These are phyloP conservation scores for Rallus limicola DNA, from an alignment of 2,113 vertebrate species.

Conservation along the genomic window DNA sequence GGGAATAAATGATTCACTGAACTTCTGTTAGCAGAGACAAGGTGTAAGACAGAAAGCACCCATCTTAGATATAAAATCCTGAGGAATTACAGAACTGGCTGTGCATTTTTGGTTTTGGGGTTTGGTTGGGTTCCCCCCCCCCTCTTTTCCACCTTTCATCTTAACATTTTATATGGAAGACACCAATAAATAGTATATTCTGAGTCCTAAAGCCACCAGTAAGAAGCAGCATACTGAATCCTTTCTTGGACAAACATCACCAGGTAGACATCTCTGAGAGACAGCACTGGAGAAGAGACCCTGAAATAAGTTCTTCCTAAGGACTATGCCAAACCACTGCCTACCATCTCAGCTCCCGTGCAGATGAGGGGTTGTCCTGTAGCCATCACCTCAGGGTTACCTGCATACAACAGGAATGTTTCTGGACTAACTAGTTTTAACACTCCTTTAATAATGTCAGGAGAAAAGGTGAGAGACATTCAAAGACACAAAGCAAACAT, in stretches of 20 bases:
- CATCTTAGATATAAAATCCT: conserved; percentile 23
- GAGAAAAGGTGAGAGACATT: neutral
- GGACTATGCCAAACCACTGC: neutral
- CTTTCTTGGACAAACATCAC: neutral
- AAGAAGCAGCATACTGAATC: neutral
- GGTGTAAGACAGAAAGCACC: conserved; percentile 31
- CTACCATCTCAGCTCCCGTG: neutral
- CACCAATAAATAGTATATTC: neutral
- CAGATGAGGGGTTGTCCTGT: neutral
- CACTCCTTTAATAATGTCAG: neutral
- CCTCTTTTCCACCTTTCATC: neutral
- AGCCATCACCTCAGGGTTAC: neutral
- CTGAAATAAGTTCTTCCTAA: neutral
- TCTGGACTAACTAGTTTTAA: neutral
- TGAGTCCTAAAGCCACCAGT: no score
- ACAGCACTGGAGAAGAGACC: neutral
- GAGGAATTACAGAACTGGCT: conserved; percentile 4
- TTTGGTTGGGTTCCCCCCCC: neutral
- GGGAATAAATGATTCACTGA: conserved; percentile 31
- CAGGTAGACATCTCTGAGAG: neutral
- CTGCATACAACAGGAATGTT: neutral
- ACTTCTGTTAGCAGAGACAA: conserved; percentile 17
- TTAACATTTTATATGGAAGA: neutral
- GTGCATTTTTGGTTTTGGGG: neutral
- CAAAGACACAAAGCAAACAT: neutral